Conservation (phyloP, 30 jellyfish, hydroid and myxozoan species). For the Pseudorhiza aurosa region DNA sequence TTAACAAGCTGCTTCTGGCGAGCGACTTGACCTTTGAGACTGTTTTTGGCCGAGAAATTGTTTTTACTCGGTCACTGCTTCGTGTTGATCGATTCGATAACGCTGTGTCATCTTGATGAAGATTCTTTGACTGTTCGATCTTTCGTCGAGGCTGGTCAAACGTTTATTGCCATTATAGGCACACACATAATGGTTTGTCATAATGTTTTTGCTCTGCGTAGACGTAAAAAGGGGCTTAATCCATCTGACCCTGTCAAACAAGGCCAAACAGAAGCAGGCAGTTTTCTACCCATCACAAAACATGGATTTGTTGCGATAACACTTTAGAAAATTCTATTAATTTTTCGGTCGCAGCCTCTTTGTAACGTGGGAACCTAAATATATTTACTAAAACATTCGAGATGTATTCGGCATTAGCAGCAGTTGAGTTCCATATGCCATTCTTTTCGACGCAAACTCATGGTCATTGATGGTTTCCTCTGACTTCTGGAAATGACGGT, state of each 20-base stretch:
- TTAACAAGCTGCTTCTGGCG: too few species aligned
- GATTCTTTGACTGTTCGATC: not conserved
- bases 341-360: not conserved
- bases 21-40: too few species aligned
- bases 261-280: not conserved
- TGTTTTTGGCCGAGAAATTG: too few species aligned
- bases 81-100: too few species aligned
- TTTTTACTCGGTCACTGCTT: too few species aligned
- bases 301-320: slow-evolving; percentile 9
- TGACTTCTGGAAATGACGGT: too few species aligned
- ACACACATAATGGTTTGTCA: not conserved
- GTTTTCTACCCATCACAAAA: not conserved
- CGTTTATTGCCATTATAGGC: not conserved
- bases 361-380: slow-evolving; percentile 35
- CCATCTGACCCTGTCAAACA: slow-evolving; percentile 28
- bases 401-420: not conserved
- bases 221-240: slow-evolving; percentile 15
- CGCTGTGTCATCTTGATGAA: too few species aligned
- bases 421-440: too few species aligned
- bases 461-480: too few species aligned
- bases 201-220: slow-evolving; percentile 14
- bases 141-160: not conserved
- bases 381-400: slow-evolving; percentile 29
- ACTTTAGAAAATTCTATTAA: not conserved
- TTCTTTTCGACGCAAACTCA: too few species aligned